These are phyloP conservation scores for Coelogynopora nodosa DNA, from an alignment of 2,888 invertebrate genomes.

Conservation along the genomic window DNA sequence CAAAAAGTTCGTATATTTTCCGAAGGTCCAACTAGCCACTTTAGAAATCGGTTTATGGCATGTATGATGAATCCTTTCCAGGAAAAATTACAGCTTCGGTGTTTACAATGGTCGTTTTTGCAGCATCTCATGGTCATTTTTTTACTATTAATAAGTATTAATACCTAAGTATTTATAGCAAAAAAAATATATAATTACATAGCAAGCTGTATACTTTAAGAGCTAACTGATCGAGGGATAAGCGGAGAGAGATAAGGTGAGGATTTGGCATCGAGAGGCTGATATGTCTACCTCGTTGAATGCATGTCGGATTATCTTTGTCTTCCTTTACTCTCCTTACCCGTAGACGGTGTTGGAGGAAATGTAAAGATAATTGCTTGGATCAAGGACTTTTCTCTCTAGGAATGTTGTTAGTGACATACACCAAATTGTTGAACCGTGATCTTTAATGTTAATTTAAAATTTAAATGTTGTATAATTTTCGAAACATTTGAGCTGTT, in stretches of 20 bases:
- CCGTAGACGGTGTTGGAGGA: neutral
- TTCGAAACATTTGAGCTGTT: neutral
- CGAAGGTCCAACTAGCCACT: neutral
- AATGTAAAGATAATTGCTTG: neutral
- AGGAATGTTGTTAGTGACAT: neutral
- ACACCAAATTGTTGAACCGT: neutral
- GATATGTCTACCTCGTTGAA: neutral
- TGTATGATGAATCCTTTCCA: neutral
- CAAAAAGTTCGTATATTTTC: neutral
- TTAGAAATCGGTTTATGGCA: neutral
- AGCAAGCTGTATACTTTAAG: neutral
- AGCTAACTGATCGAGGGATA: neutral
- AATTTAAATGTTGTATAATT: neutral
- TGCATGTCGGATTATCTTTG: neutral
- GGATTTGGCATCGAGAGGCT: neutral
- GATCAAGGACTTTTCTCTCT: neutral
- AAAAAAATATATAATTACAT: neutral
- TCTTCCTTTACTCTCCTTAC: neutral
- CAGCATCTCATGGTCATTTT: neutral
- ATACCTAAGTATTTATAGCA: neutral
- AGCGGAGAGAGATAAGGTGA: neutral
- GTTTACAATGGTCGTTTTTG: neutral
- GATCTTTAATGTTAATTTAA: neutral
- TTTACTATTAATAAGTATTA: neutral
- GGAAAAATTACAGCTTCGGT: neutral